Base-by-base conservation (phyloP, 2,113 vertebrate species). In the Cyrtonyx montezumae region DNA sequence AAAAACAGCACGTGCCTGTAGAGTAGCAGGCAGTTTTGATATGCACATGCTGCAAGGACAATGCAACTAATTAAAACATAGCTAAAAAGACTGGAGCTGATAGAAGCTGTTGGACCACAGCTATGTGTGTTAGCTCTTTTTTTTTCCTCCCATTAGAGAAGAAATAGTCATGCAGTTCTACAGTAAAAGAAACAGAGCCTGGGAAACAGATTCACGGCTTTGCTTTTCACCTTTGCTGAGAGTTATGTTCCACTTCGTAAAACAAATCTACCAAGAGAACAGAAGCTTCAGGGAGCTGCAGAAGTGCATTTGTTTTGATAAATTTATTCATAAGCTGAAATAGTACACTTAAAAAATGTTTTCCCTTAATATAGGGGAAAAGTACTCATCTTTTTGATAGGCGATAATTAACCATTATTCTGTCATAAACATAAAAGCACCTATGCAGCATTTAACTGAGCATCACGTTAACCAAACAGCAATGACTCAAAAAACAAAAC, bases 361-460 rank as follows among this genome's bases (percentile, higher is more conserved):
- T 95, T 97, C 88, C 93, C 91, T 97, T 96, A 94, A 97, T 96
- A 95, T 97, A 96, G 96, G 95, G 91, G 96, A 97, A 95, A 96
- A 94, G 71, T 94, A 91, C 75, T 97, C 84, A 84, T 96, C 93
- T 92, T 96, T 96, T 94, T 97, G 97, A 97, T 96, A 96, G 96
- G 95, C 96, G 75, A 95, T 96, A 96, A 97, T 97, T 97, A 98
- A 89, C 80, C 77, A 75, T 96, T 97, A 97, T 96, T 94, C 97
- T 98, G 97, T 97, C 97, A 97, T 92, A 97, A 97, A 97, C 96
- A 97, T 97, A 97, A 96, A 96, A 96, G 96, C 93, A 93, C 82
- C 95, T 61, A 59, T 58, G 79, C 79, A 84, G 91, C 87, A 91
- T 94, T 97, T 96, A 97, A 95, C 94, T 94, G 67, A 89, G 91